Base-by-base conservation (phyloP, 1,140 invertebrate species). In the Ceratina japonica region DNA sequence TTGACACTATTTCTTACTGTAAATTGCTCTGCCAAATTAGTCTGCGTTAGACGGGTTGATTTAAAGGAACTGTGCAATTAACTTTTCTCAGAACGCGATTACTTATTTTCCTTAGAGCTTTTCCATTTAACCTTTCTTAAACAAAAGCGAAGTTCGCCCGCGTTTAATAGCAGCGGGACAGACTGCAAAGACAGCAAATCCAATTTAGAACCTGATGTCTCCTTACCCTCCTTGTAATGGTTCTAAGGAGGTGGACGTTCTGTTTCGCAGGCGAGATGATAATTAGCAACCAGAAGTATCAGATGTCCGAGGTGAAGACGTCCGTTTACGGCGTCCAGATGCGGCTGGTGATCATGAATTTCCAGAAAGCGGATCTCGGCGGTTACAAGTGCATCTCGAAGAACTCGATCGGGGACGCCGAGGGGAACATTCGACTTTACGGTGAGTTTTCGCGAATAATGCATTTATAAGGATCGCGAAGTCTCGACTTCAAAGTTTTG, bases 321-420 rank as follows among this genome's bases (percentile, higher is more conserved):
- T 96, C 96, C 0, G 95, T 95, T 85, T 97, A 97, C 91, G 95
- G 96, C 83, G 94, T 96, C 2, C 95, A 96, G 87, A 97, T 97
- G 96, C 93, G 95, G 62, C 92, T 98, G 27, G 94, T 95, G 22
- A 96, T 98, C 52, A 93, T 94, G 61, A 94, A 95, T 75, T 94
- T 98, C 52, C 95, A 96, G 71, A 93, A 94, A 65, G 94, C 94
- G 52, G 97, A 98, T 92, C 95, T 97, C 86, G 97, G 97, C 2
- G 95, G 96, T 15, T 98, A 98, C 93, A 97, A 97, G 88, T 98
- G 97, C 92, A 97, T 98, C 80, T 97, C 97, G 20, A 97, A 97
- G 91, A 98, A 98, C 92, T 96, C 96, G 51, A 96, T 98, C 75
- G 97, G 97, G 2, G 96, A 96, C 80, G 97, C 97, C 18, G 96